Conservation (phyloP, 2,888 invertebrate genomes). For the Aporophyla nigra region DNA sequence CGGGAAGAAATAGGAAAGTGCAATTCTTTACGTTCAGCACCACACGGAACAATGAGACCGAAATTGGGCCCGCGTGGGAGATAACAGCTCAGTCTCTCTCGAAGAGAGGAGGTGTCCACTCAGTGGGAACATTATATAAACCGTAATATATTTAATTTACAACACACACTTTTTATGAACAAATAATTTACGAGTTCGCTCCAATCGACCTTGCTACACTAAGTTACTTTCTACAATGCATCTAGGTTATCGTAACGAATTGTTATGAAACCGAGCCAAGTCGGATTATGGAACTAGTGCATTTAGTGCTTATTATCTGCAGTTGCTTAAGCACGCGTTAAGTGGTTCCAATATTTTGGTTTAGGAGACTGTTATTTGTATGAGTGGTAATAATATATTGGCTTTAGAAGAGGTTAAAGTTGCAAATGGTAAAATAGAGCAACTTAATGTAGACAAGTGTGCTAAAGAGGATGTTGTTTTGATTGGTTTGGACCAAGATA, state of each 20-base stretch:
- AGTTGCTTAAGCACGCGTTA: constrained; percentile 57
- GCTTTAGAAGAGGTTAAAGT: not conserved
- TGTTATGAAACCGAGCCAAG: constrained; percentile 64
- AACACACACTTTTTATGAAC: constrained; percentile 40
- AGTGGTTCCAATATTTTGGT: constrained; percentile 47
- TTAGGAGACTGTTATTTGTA: constrained; percentile 7
- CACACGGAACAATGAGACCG: too few relatives aligned
- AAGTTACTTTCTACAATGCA: constrained; percentile 72
- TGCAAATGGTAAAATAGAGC: not conserved
- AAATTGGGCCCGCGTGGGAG: too few relatives aligned
- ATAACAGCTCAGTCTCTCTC: too few relatives aligned
- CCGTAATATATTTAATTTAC: constrained; percentile 11
- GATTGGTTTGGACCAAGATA: not conserved
- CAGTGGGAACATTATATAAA: not conserved
- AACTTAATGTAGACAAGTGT: not conserved
- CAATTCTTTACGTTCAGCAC: too few relatives aligned
- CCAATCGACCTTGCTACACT: constrained; percentile 69
- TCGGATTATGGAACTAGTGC: constrained; percentile 64
- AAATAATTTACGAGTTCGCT: constrained; percentile 55
- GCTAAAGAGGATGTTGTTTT: not conserved
- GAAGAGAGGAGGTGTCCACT: too few relatives aligned
- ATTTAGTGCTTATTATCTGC: constrained; percentile 61
- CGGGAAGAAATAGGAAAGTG: too few relatives aligned
- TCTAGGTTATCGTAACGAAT: constrained; percentile 72
- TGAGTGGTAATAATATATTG: not conserved